Base-by-base conservation (phyloP, 2,888 invertebrate genomes). In the Erebia epiphron region DNA sequence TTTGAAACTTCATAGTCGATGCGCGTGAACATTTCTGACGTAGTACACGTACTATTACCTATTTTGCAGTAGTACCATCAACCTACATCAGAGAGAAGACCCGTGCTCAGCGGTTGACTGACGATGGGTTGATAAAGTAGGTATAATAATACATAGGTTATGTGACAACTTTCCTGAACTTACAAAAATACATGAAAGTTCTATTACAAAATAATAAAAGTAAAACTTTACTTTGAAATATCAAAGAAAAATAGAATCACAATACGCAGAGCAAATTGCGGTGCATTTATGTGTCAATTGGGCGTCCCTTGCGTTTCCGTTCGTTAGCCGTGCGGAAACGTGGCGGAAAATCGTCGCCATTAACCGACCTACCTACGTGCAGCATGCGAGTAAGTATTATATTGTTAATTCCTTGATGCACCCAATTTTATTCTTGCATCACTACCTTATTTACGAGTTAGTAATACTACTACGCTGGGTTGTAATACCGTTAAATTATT, bases 251-350 rank as follows among this genome's bases (percentile, higher is more conserved):
- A 66, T 60, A 56, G 14, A 50, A 50, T 41, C 50, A 60, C 52
- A 61, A 65, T 61, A 70, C 62, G 46, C 8, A 21, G 46, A 50
- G 64, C 60, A 67, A 35, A 70, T 67, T 70, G 52, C 62, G 46
- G 18, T 65, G 64, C 72, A 67, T 64, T 72, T 70, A 65, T 69
- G 49, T 46, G 67, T 63, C 67, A 68, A 72, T 68, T 69, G 67
- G 54, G 35, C 69, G 57, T 66, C 68, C 62, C 61, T 46, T 69
- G 72, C 68, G 72, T 67, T 72, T 72, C 62, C 72, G 69, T 67
- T 58, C 69, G 67, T 69, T 72, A 69, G 67, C 56, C 63, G 26
- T 7, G 58, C 69, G 69, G 63, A 67, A 69, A 67, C 67, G 69
- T 67, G 14, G 62, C 54, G 60, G 61, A 41, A 57, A 67, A 67